Evolutionary conservation across 2,113 vertebrate genomes (phyloP).

Genomic region (Oncorhynchus masou): DNA sequence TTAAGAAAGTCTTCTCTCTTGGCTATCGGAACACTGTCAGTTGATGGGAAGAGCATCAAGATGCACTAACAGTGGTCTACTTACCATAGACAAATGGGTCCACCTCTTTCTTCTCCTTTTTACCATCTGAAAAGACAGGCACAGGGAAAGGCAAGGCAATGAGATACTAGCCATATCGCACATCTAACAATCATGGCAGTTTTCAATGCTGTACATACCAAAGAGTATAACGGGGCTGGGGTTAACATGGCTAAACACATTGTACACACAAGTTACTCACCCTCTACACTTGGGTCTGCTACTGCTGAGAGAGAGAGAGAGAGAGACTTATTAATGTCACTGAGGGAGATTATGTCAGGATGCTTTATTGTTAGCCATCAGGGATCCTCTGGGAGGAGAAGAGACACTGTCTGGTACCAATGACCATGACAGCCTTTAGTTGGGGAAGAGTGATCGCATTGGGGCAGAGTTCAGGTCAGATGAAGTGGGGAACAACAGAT

Average conservation of each 20-base stretch:
- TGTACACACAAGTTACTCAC: conserved; percentile 49
- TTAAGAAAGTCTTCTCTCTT: not conserved
- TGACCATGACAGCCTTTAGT: too few species aligned
- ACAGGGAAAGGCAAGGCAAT: not conserved
- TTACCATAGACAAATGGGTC: conserved; percentile 69
- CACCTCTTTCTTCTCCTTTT: conserved; percentile 21
- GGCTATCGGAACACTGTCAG: not conserved
- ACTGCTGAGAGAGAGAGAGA: conserved; percentile 38
- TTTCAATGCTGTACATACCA: not conserved
- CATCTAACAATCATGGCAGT: not conserved
- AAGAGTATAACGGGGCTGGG: too few species aligned
- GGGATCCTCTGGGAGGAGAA: too few species aligned
- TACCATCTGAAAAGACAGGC: conserved; percentile 35
- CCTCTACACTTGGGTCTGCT: conserved; percentile 41
- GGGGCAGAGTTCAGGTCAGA: too few species aligned
- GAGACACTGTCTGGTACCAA: too few species aligned
- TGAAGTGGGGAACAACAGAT: too few species aligned
- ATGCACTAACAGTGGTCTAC: not conserved
- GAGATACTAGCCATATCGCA: not conserved
- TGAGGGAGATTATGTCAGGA: too few species aligned
- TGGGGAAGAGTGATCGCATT: too few species aligned
- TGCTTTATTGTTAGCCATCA: too few species aligned
- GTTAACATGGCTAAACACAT: too few species aligned
- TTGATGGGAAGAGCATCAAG: not conserved
- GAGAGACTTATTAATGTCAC: not conserved